Evolutionary conservation across 1,140 invertebrate genomes (phyloP).

Genomic region (Aphis gossypii): DNA sequence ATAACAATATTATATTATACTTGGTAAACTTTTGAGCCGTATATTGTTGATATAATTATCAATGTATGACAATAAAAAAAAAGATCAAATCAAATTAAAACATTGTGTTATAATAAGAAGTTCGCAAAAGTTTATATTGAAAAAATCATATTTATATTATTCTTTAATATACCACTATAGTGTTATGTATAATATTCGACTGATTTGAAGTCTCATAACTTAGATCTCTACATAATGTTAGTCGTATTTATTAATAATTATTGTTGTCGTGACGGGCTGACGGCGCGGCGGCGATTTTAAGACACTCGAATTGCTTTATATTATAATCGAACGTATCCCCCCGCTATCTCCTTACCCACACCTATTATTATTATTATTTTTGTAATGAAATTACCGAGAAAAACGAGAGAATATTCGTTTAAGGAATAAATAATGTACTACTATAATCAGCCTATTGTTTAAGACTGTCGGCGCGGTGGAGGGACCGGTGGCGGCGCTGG

Average conservation of each 20-base stretch:
- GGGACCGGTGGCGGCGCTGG: neutral
- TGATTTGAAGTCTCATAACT: neutral
- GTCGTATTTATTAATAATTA: neutral
- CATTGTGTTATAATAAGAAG: neutral
- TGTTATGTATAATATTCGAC: neutral
- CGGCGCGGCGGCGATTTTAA: neutral
- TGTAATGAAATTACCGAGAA: slow-evolving; percentile 27
- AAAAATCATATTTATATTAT: neutral
- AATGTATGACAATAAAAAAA: neutral
- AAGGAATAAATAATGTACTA: slow-evolving; percentile 39
- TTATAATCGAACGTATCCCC: neutral
- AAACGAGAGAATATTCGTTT: slow-evolving; percentile 37
- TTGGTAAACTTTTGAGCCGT: neutral
- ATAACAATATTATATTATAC: neutral
- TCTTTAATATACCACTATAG: no score
- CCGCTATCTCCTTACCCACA: neutral
- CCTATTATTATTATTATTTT: slow-evolving; percentile 24
- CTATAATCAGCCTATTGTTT: slow-evolving; percentile 55
- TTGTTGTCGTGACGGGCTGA: neutral
- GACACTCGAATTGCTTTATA: neutral
- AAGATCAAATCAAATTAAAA: neutral
- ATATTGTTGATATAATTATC: neutral
- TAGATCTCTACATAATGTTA: neutral
- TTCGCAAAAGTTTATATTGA: neutral
- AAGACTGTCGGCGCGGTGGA: neutral